These are phyloP conservation scores for Chiloscyllium punctatum DNA, from an alignment of 2,797 vertebrate genomes.

Conservation along the genomic window DNA sequence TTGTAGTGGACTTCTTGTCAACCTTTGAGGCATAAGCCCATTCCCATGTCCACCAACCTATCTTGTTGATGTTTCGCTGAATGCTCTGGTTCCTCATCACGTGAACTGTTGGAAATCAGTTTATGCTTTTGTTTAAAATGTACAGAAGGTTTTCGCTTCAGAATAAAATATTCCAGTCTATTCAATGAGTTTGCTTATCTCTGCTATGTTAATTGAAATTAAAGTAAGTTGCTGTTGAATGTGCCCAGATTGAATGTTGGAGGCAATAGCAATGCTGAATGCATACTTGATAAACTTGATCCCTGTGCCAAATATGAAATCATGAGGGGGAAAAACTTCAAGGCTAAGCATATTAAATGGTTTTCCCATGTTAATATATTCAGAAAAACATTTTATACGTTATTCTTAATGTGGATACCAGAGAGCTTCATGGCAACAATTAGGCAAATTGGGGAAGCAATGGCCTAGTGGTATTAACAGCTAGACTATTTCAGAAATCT, in stretches of 20 bases:
- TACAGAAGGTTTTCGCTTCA: conserved; percentile 65
- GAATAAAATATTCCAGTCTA: conserved; percentile 70
- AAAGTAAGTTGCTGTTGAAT: neutral
- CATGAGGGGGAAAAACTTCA: neutral
- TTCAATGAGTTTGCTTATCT: neutral
- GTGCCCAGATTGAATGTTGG: neutral
- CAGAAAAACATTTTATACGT: too few species aligned
- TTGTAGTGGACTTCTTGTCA: conserved; percentile 77
- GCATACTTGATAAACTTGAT: neutral
- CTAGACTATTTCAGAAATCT: too few species aligned
- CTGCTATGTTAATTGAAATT: neutral
- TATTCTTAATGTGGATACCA: neutral
- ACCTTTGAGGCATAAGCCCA: conserved; percentile 57
- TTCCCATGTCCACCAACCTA: conserved; percentile 42
- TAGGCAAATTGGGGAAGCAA: too few species aligned
- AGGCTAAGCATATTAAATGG: neutral
- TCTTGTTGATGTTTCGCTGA: conserved; percentile 56
- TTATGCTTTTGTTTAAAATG: conserved; percentile 61
- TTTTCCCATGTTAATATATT: too few species aligned
- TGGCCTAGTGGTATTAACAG: too few species aligned
- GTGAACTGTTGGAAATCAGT: conserved; percentile 56
- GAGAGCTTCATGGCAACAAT: neutral
- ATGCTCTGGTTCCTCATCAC: conserved; percentile 60
- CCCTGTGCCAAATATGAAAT: neutral
- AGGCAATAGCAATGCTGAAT: neutral